A percentile compares a stretch with the other conserved stretches of the same genome.
These are phyloP conservation scores for Caenorhabditis sp. DNA, from an alignment of 2,888 invertebrate species.

Conservation along the genomic window DNA sequence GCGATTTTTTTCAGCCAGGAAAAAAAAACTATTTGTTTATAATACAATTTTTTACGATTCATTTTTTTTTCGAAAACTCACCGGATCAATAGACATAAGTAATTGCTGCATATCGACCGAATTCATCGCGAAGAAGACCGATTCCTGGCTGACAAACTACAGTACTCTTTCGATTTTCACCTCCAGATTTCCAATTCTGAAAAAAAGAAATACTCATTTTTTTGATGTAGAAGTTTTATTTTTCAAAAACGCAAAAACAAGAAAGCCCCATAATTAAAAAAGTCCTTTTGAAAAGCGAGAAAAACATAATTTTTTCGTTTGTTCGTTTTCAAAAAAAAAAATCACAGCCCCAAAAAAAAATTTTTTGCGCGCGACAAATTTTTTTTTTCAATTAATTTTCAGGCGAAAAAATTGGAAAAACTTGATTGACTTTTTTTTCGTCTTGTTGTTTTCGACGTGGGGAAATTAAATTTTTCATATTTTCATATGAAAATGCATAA, in stretches of 20 bases:
- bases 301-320: background rate
- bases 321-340: background rate
- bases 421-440: background rate
- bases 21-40: background rate
- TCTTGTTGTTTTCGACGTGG: background rate
- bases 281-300: background rate
- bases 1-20: background rate
- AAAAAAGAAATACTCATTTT: background rate
- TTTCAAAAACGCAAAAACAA: background rate
- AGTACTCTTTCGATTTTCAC: background rate
- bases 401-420: background rate
- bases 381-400: constrained; percentile 1
- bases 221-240: background rate
- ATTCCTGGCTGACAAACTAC: no score
- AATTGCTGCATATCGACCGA: constrained; percentile 43
- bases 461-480: constrained; percentile 1
- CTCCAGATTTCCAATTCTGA: background rate
- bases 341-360: background rate
- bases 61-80: constrained; percentile 2
- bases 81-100: constrained; percentile 43
- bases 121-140: constrained; percentile 11
- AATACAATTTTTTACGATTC: background rate
- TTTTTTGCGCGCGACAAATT: background rate
- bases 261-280: background rate
- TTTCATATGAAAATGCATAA: background rate